Base-by-base conservation (phyloP, 2,797 vertebrate species). In the Clarias platycephalus region DNA sequence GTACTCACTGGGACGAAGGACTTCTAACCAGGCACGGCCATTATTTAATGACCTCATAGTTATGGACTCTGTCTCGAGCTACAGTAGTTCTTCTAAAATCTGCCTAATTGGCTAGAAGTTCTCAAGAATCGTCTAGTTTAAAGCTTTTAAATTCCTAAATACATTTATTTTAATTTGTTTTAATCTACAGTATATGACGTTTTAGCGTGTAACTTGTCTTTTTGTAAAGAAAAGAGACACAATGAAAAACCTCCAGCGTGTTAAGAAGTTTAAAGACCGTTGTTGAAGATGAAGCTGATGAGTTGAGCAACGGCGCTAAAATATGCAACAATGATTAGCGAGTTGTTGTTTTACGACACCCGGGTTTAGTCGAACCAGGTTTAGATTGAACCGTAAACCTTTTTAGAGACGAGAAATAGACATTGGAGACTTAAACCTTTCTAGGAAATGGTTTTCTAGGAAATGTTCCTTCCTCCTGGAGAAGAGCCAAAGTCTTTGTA, bases 11-110 rank as follows among this genome's bases (percentile, higher is more conserved):
- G 79, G 26, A 86, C 79, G 6, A 7, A 80, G 18, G 24, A 20
- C 66, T 24, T 40, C 60, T 83, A 83, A 81, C n/a, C 63, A 70
- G 22, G 67, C 63, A 68, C 79, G 26, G 72, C 24, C 34, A 44
- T 70, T 24, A 71, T 44, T 49, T 44, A n/a, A 71, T n/a, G n/a
- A 49, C n/a, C 68, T 71, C 40, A 37, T 71, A 22, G 2, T 71
- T 49, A 15, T 3, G n/a, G 12, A 40, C 28, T 8, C 66, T 1
- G 66, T 37, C 67, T 68, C 67, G 3, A 68, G 67, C 18, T 68
- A n/a, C n/a, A n/a, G n/a, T n/a, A 37, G 34, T 68, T 37, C 66
- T 5, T 68, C 34, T 37, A 7, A 37, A 68, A 22, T 12, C 31
- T 4, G 34, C 31, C 10, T 3, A 22, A 9, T 37, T 68, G 9